phyloP scores from a whole-genome alignment of 2,797 vertebrate genomes.

The Sitta carolinensis region DNA sequence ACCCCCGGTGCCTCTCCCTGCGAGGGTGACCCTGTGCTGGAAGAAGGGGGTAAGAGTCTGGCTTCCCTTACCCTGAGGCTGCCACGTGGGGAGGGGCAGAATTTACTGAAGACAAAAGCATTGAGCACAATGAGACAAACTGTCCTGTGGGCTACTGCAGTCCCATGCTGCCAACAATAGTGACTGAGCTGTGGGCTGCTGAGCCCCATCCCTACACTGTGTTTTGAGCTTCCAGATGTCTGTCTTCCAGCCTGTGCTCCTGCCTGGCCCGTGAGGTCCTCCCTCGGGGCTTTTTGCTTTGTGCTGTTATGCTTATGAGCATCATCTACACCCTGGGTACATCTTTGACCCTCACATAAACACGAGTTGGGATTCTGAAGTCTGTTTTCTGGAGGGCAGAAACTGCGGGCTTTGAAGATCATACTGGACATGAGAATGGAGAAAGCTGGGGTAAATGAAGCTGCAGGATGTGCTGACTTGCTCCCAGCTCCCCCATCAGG shows the following conservation, averaged over 20 bases:
- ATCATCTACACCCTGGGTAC: background rate
- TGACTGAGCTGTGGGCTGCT: background rate
- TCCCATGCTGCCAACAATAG: background rate
- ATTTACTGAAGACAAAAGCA: background rate
- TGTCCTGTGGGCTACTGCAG: background rate
- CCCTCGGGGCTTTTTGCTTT: background rate
- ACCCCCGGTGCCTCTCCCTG: background rate
- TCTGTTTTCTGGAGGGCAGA: background rate
- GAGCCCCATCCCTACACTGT: background rate
- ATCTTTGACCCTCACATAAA: background rate
- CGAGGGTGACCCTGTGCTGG: background rate
- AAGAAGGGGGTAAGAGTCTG: background rate
- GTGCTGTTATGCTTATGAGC: background rate
- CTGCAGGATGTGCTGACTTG: background rate
- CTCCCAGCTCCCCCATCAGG: fast-evolving
- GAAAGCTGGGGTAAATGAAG: background rate
- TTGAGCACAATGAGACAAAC: background rate
- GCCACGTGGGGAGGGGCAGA: background rate
- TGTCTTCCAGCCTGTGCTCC: background rate
- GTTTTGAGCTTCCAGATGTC: background rate
- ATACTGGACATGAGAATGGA: background rate
- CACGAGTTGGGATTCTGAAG: background rate
- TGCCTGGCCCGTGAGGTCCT: background rate
- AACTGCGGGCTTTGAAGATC: background rate
- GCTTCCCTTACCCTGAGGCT: background rate